phyloP scores from a whole-genome alignment of 1,140 invertebrate genomes.

The Leptinotarsa lineolata region DNA sequence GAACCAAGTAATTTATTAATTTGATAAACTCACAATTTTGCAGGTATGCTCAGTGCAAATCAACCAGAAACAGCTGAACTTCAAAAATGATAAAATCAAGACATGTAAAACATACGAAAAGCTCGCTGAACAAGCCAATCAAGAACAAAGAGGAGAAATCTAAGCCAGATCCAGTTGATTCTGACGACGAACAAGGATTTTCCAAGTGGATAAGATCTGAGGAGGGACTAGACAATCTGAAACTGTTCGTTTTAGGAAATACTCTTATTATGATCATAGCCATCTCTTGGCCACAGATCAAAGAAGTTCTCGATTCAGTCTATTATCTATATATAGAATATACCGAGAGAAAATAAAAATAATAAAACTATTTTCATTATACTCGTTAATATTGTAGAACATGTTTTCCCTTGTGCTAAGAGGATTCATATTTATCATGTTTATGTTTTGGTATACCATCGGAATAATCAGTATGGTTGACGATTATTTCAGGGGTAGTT shows the following conservation, averaged over 20 bases:
- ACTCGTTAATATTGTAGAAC: slow-evolving; percentile 36
- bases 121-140: not conserved
- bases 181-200: slow-evolving; percentile 58
- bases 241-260: slow-evolving; percentile 64
- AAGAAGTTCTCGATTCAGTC: slow-evolving; percentile 53
- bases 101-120: not conserved
- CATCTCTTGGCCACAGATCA: slow-evolving; percentile 62
- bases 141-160: not conserved
- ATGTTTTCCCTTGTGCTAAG: slow-evolving; percentile 57
- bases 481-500: slow-evolving; percentile 60
- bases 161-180: slow-evolving; percentile 33
- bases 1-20: no score
- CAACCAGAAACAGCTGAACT: not conserved
- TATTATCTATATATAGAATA: slow-evolving; percentile 55
- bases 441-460: slow-evolving; percentile 60
- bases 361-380: slow-evolving; percentile 32
- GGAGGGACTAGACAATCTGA: slow-evolving; percentile 63
- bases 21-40: not conserved
- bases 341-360: slow-evolving; percentile 34
- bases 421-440: slow-evolving; percentile 55
- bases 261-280: slow-evolving; percentile 61
- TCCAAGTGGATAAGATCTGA: slow-evolving; percentile 62
- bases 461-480: slow-evolving; percentile 61
- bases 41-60: not conserved
- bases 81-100: slow-evolving; percentile 21